Evolutionary conservation across 2,888 invertebrate genomes (phyloP), one percentile per base, ranked within the genome.

Genomic region (Acanthoscelides obtectus): DNA sequence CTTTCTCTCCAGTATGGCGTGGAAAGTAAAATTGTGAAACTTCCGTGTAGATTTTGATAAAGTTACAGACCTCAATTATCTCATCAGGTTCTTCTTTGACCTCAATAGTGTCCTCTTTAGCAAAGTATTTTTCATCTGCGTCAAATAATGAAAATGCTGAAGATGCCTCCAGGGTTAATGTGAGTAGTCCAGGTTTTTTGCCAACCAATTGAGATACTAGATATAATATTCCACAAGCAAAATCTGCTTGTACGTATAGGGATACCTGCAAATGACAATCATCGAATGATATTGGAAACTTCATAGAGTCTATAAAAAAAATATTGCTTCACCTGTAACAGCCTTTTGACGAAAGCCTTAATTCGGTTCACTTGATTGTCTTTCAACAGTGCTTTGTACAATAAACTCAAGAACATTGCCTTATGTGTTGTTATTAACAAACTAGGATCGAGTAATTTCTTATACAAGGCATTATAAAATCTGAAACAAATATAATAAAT

Each of bases 381-480:
- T 75, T 90, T 91, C 80, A 92, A 91, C 79, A 98, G 86, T 66
- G 96, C 93, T 83, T 94, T 94, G 86, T 92, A 97, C 21, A 98
- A 85, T 72, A 99, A 89, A 80, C 96, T 96, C 76, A 98, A 88
- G 77, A 98, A 90, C 75, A 96, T 89, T 0, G 95, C 92, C 68
- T 91, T 90, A 80, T 92, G 91, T 0, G 90, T 89, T 0, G 93
- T 91, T 17, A 89, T 89, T 4, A 88, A 87, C 71, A 96, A 84
- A 71, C 93, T 91, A 0, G 94, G 88, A 83, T 95, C 95, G 0
- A 93, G 84, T 72, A 99, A 84, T 83, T 97, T 97, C 22, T 91
- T 90, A 83, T 99, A 99, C 63, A 99, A 88, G 0, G 96, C 93
- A 73, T 91, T 90, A 86, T 97, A 98, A 86, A 92, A 96, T 78